A percentile compares a stretch with the other conserved stretches of the same genome.
These are phyloP conservation scores for Glossosoma conforme DNA, from an alignment of 1,140 invertebrate genomes.

Conservation along the genomic window DNA sequence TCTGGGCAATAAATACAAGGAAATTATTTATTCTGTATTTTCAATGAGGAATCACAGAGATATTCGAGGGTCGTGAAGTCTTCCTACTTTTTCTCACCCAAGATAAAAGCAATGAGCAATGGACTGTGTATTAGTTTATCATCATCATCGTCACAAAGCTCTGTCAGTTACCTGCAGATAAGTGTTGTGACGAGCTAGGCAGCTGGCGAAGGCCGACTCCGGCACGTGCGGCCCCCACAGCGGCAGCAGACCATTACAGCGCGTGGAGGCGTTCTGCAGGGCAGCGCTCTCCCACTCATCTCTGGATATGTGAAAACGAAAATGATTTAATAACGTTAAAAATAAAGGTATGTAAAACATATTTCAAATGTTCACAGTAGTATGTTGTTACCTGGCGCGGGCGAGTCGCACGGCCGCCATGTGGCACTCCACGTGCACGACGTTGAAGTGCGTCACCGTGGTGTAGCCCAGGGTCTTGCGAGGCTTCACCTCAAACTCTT, in stretches of 20 bases:
- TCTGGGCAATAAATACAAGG: no score
- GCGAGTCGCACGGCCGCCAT: constrained; percentile 84
- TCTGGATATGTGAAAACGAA: constrained; percentile 38
- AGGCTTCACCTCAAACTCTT: constrained; percentile 85
- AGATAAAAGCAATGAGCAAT: no score
- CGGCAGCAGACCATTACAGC: constrained; percentile 93
- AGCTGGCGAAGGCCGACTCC: constrained; percentile 91
- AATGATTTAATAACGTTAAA: constrained; percentile 4
- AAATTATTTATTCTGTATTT: no score
- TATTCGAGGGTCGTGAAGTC: no score
- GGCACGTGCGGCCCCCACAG: constrained; percentile 95
- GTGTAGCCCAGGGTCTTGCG: constrained; percentile 82
- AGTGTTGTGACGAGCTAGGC: constrained; percentile 83
- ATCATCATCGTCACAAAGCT: no score
- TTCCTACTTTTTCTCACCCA: no score
- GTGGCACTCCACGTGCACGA: constrained; percentile 97
- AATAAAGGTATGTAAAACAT: constrained; percentile 3
- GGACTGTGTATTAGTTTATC: no score
- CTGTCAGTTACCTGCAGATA: constrained; percentile 66
- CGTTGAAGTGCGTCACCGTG: constrained; percentile 97
- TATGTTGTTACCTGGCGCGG: constrained; percentile 63
- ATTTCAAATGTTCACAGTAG: no score
- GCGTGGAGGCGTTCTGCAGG: constrained; percentile 95
- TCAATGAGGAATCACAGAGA: no score
- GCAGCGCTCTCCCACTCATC: constrained; percentile 98